Base-by-base conservation (phyloP, 2,888 invertebrate genomes). In the Ectemnius continuus region DNA sequence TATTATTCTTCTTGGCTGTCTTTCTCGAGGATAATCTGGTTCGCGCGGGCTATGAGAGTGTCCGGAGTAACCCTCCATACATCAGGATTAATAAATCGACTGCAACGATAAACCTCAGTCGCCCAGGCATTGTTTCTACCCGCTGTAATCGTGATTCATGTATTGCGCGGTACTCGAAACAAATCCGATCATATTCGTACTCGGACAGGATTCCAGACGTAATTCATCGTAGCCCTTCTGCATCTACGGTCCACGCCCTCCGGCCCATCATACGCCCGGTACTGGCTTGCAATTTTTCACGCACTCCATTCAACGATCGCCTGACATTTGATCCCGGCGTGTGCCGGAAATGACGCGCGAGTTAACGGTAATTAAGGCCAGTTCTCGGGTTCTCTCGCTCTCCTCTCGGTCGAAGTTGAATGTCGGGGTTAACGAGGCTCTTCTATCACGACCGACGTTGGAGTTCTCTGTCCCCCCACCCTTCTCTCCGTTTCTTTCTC, bases 121-220 rank as follows among this genome's bases (percentile, higher is more conserved):
- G 36, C 14, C 65, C 57, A 52, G 62, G 73, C 80, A 75, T 76
- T 78, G 82, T 83, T 83, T 80, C 75, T 76, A 72, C 63, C 61
- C 65, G 65, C 71, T 70, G 74, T 83, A 83, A 83, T 84, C 82
- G 78, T 84, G 84, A 84, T 84, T 84, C 84, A 83, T 76, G 68
- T 71, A 65, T 74, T 58, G 66, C 66, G 79, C 59, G 23, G 23
- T 2, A 67, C 62, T 59, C 64, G 47, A 58, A 48, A 70, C 67
- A 63, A 81, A 84, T 84, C 75, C 70, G 79, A 73, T 70, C 84
- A 68, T 67, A 69, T 60, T 71, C 64, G 18, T 52, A 68, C 23
- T 67, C 64, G 57, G 58, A 71, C 75, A 56, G 18, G 58, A 56
- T 48, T 36, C 36, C 14, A 65, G 28, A 58, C 70, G 69, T 57